Conservation (phyloP, 1,140 invertebrate species). For the Planococcus citri region DNA sequence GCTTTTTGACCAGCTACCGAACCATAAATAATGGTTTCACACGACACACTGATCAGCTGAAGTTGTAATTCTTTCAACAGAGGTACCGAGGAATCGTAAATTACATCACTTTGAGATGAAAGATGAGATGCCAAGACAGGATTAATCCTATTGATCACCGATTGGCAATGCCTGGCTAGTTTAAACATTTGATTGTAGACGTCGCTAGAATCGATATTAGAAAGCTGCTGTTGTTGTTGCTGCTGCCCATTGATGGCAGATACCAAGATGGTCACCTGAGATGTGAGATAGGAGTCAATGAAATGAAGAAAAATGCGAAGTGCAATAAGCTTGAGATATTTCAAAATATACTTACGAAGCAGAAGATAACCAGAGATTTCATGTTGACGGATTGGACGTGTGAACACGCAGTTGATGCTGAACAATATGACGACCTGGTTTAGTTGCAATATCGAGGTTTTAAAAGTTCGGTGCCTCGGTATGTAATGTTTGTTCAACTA, state of each 20-base stretch:
- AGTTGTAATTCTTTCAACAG: slow-evolving; percentile 1
- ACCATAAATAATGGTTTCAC: neutral
- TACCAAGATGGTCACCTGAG: neutral
- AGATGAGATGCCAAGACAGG: neutral
- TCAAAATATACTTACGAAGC: neutral
- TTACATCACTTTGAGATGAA: neutral
- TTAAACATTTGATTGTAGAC: neutral
- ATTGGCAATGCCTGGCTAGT: neutral
- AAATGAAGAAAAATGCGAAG: neutral
- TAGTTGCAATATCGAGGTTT: too few relatives aligned
- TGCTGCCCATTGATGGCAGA: neutral
- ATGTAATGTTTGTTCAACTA: too few relatives aligned
- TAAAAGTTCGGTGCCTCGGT: too few relatives aligned
- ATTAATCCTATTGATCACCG: neutral
- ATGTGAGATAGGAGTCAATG: neutral
- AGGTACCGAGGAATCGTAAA: neutral
- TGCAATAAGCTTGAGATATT: neutral
- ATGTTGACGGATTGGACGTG: neutral
- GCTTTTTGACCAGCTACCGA: neutral
- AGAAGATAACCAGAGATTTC: neutral
- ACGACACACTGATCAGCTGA: neutral
- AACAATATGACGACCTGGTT: neutral
- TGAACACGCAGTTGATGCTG: neutral
- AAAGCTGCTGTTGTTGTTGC: too few relatives aligned
- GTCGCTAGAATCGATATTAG: neutral